phyloP scores from a whole-genome alignment of 2,797 vertebrate species.

The Perodicticus potto region DNA sequence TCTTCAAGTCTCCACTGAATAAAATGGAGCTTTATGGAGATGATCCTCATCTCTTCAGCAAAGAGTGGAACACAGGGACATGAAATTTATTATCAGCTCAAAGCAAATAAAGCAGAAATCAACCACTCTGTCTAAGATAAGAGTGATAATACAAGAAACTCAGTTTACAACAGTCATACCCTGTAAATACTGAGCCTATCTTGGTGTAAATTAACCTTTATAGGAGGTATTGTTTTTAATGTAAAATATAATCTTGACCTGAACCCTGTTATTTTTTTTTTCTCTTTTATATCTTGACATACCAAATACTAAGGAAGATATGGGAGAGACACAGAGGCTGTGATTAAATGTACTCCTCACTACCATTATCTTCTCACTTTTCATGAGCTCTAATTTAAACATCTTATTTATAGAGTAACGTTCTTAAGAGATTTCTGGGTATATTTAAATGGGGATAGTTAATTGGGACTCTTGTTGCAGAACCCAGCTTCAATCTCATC shows the following conservation, averaged over 20 bases:
- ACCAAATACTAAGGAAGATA: slow-evolving; percentile 51
- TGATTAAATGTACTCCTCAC: slow-evolving; percentile 73
- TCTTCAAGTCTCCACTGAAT: slow-evolving; percentile 8
- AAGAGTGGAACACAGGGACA: neutral
- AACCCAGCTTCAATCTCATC: slow-evolving; percentile 59
- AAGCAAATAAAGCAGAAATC: neutral
- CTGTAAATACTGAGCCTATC: slow-evolving; percentile 21
- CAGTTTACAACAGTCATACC: neutral
- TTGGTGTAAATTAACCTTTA: slow-evolving; percentile 65
- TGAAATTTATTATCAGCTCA: neutral
- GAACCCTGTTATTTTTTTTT: slow-evolving; percentile 8
- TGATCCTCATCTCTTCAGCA: neutral
- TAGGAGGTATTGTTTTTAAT: slow-evolving; percentile 40
- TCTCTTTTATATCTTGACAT: slow-evolving; percentile 66
- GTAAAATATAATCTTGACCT: slow-evolving; percentile 79
- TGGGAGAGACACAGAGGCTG: slow-evolving; percentile 51
- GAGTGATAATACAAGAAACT: neutral
- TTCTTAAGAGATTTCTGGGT: slow-evolving; percentile 71
- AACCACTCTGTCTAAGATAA: neutral
- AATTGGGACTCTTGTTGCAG: slow-evolving; percentile 64
- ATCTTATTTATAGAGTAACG: slow-evolving; percentile 80
- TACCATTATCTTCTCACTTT: slow-evolving; percentile 78
- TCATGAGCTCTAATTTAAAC: slow-evolving; percentile 79
- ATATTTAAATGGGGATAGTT: slow-evolving; percentile 68
- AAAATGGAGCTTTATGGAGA: neutral